These are phyloP conservation scores for Drosophila nr. medialis DNA, from an alignment of 2,888 invertebrate genomes.

Conservation along the genomic window DNA sequence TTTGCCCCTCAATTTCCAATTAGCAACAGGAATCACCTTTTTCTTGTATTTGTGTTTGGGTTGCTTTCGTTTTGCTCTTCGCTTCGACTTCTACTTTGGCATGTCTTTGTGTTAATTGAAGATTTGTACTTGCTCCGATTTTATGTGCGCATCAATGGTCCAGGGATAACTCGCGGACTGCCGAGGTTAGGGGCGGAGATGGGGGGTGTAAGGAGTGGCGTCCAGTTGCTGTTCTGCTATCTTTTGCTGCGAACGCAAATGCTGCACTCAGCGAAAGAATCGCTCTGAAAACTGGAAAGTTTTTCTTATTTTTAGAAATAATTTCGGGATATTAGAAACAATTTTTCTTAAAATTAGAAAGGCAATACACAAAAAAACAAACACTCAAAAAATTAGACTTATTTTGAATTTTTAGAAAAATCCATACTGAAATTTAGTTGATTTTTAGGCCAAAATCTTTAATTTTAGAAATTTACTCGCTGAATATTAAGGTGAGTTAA, in stretches of 20 bases:
- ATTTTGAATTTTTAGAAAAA: too few relatives aligned
- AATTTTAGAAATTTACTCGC: not conserved
- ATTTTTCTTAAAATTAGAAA: not conserved
- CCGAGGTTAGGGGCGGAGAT: not conserved
- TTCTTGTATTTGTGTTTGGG: slow-evolving; percentile 1
- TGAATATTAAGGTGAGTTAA: not conserved
- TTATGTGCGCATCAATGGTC: slow-evolving; percentile 62
- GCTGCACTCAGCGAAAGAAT: not conserved
- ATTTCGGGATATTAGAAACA: not conserved
- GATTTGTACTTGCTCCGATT: slow-evolving; percentile 72
- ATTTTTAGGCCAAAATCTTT: not conserved
- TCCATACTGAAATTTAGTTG: not conserved
- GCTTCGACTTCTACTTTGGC: slow-evolving; percentile 18
- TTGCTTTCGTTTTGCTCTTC: slow-evolving; percentile 19
- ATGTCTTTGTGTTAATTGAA: slow-evolving; percentile 72
- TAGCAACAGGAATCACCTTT: slow-evolving; percentile 80
- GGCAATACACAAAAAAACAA: too few relatives aligned
- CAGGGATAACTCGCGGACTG: slow-evolving; percentile 38
- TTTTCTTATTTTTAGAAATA: not conserved
- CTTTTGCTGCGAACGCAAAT: slow-evolving; percentile 17
- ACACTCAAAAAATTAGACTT: too few relatives aligned
- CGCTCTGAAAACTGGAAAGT: not conserved
- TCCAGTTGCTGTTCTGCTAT: slow-evolving; percentile 21
- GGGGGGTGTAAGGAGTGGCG: not conserved
- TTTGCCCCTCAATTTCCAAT: slow-evolving; percentile 72